Percentiles rank a stretch among this genome's conserved stretches.
Conservation (phyloP, 2,797 vertebrate species). For the Pampus argenteus region DNA sequence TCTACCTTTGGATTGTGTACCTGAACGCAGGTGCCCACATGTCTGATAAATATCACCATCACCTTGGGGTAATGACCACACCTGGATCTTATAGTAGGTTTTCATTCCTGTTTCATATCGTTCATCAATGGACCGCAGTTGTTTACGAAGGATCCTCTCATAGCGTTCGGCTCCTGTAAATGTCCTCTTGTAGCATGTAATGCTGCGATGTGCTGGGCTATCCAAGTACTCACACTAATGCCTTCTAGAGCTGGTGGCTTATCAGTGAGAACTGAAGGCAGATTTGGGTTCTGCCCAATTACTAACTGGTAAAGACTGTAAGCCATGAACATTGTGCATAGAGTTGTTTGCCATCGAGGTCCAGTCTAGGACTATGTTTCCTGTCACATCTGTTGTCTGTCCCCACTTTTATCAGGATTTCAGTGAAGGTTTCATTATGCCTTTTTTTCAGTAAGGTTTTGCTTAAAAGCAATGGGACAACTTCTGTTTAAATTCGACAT, state of each 20-base stretch:
- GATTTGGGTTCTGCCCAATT: slow-evolving; percentile 43
- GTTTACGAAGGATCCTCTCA: slow-evolving; percentile 45
- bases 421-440: slow-evolving; percentile 40
- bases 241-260: slow-evolving; percentile 35
- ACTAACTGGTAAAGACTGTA: slow-evolving; percentile 49
- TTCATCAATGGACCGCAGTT: slow-evolving; percentile 34
- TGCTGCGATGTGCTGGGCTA: slow-evolving; percentile 39
- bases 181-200: slow-evolving; percentile 44
- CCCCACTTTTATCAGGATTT: slow-evolving; percentile 42
- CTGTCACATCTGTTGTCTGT: slow-evolving; percentile 41
- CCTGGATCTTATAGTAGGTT: slow-evolving; percentile 51
- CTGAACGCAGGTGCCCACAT: slow-evolving; percentile 17
- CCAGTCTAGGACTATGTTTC: slow-evolving; percentile 16
- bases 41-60: slow-evolving; percentile 52
- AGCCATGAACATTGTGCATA: slow-evolving; percentile 52
- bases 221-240: slow-evolving; percentile 6
- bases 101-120: slow-evolving; percentile 38
- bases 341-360: slow-evolving; percentile 54
- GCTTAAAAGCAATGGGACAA: slow-evolving; percentile 43
- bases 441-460: slow-evolving; percentile 22
- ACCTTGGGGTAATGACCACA: slow-evolving; percentile 51
- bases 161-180: slow-evolving; percentile 59
- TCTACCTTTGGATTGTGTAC: slow-evolving; percentile 4
- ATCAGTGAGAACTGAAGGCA: slow-evolving; percentile 34
- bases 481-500: slow-evolving; percentile 42